Evolutionary conservation across 2,113 vertebrate species (phyloP), one percentile per base, ranked within the genome.

Genomic region (Australoheros scitulus): DNA sequence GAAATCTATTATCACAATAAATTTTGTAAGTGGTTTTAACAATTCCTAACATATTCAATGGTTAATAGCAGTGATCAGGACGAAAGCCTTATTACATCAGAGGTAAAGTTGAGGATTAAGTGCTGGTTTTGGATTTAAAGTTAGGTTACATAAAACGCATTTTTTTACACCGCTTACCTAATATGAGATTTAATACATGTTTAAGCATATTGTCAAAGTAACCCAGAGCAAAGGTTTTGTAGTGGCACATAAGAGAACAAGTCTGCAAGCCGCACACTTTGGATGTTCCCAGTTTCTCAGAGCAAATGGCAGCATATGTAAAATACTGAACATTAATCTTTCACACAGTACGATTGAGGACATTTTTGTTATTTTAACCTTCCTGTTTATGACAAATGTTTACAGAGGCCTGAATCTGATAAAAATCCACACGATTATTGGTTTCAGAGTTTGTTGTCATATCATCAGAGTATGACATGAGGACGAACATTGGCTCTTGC

Each of bases 401-500:
- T 80, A 72, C 70, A n/a, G 81, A 78, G 76, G 72, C 41, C 3
- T 6, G 32, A 72, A 72, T 52, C 24, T 55, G 68, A 11, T 52
- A 72, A 32, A 8, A 72, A 72, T 32, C 10, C 34, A 89, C 47
- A 7, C 47, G 64, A 22, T 57, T 79, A 68, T 61, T 85, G 56
- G 56, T 82, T 68, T 83, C 34, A 64, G n/a, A 11, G 38, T 85
- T 88, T 83, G 79, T 29, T 60, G 8, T 78, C 29, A 6, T 38
- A 77, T 86, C 60, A 85, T 77, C 63, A 32, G 18, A 82, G 26
- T n/a, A 18, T 5, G 77, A 82, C 86, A 75, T 41, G 64, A 41
- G 60, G 64, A 57, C 74, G 26, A 83, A 78, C 65, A 76, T 65
- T 89, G 84, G 81, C 80, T 80, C 70, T 87, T 81, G 82, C 76